Conservation (phyloP, 2,888 invertebrate genomes). For the Perizoma flavofasciatum region DNA sequence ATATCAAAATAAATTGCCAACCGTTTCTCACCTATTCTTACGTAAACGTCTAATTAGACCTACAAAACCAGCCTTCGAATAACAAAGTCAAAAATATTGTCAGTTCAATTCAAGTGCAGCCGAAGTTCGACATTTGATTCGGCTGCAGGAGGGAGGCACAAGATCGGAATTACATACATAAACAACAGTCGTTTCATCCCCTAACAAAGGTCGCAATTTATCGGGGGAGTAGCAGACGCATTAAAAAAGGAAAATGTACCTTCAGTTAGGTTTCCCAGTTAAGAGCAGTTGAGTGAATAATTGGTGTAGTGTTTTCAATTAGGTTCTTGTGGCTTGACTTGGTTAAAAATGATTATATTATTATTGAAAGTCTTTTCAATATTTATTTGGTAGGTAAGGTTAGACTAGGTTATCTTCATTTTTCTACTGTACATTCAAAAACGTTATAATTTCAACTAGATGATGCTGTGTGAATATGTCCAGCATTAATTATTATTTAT, state of each 20-base stretch:
- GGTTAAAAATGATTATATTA: too few species aligned
- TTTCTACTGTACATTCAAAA: too few species aligned
- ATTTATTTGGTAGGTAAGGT: too few species aligned
- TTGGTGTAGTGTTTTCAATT: conserved; percentile 20
- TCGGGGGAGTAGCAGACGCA: conserved; percentile 58
- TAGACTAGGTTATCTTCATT: too few species aligned
- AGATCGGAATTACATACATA: conserved; percentile 64
- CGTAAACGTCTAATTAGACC: too few species aligned
- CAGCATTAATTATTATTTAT: too few species aligned
- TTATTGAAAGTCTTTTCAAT: too few species aligned
- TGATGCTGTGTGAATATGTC: too few species aligned
- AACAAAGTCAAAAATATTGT: conserved; percentile 11
- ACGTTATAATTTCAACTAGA: too few species aligned
- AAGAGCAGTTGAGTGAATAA: conserved; percentile 26
- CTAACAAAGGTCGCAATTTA: conserved; percentile 70
- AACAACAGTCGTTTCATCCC: conserved; percentile 60
- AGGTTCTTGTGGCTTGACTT: not conserved
- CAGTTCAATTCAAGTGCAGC: conserved; percentile 34
- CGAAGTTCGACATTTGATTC: conserved; percentile 35
- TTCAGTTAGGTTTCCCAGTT: conserved; percentile 11
- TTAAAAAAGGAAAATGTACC: conserved; percentile 59
- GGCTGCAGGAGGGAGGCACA: conserved; percentile 30
- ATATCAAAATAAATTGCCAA: too few species aligned
- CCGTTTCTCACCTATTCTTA: too few species aligned
- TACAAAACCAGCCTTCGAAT: not conserved